phyloP scores from a whole-genome alignment of 2,888 invertebrate genomes.

The Sarcophaga subvicina region DNA sequence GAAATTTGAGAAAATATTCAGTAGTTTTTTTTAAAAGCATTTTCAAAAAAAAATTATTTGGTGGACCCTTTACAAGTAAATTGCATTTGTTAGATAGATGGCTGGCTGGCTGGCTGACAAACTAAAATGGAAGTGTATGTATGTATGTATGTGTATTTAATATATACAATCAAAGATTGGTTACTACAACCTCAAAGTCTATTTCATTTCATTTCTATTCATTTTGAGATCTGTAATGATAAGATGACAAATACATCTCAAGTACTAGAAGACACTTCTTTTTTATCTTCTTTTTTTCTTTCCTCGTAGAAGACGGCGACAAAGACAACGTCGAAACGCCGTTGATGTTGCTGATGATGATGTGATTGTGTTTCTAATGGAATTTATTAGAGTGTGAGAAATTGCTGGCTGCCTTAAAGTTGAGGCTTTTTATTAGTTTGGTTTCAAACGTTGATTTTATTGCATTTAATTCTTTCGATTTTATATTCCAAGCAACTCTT shows the following conservation, averaged over 20 bases:
- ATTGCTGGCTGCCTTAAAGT: neutral
- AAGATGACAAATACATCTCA: constrained; percentile 66
- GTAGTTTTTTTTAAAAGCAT: too few relatives aligned
- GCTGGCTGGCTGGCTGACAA: neutral
- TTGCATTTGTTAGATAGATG: constrained; percentile 52
- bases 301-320: neutral
- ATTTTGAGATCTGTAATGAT: constrained; percentile 58
- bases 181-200: constrained; percentile 43
- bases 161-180: constrained; percentile 37
- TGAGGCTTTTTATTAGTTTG: constrained; percentile 15
- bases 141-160: neutral
- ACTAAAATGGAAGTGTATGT: neutral
- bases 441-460: constrained; percentile 8
- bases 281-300: too few relatives aligned
- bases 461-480: constrained; percentile 4
- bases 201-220: constrained; percentile 28
- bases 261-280: constrained; percentile 11
- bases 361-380: constrained; percentile 5
- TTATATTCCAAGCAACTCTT: constrained; percentile 1
- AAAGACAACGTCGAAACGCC: too few relatives aligned
- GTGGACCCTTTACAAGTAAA: constrained; percentile 30
- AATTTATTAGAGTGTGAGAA: constrained; percentile 57
- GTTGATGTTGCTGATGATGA: neutral
- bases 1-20: too few relatives aligned
- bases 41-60: too few relatives aligned